A percentile compares a stretch with the other conserved stretches of the same genome.
Evolutionary conservation across 2,888 invertebrate species (phyloP).

Genomic region (Pristionchus japonicus): DNA sequence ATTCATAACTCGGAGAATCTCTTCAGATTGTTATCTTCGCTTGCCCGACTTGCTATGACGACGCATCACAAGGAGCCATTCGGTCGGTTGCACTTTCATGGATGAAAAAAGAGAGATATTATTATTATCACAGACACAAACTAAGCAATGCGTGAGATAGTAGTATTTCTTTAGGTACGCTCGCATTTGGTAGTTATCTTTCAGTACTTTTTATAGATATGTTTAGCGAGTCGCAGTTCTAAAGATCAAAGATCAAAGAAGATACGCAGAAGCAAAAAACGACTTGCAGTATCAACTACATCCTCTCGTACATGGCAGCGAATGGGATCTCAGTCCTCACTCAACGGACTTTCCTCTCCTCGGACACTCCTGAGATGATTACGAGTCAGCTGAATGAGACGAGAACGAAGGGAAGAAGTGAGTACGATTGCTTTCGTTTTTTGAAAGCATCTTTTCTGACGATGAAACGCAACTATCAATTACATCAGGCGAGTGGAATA

Average conservation of each 20-base stretch:
- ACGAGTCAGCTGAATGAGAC: not conserved
- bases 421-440: no score
- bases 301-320: not conserved
- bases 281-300: not conserved
- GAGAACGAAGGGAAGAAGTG: not conserved
- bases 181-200: no score
- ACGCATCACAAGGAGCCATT: not conserved
- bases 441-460: no score
- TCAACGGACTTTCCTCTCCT: not conserved
- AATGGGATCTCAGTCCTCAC: not conserved
- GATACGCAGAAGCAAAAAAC: not conserved
- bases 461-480: not conserved
- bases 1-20: not conserved
- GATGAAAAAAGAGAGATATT: no score
- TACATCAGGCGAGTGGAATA: not conserved
- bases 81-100: not conserved
- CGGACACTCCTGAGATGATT: not conserved
- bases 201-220: no score
- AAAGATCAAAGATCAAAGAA: not conserved
- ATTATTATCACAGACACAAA: no score
- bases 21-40: conserved; percentile 34
- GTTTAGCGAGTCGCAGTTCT: no score
- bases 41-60: not conserved
- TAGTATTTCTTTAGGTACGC: no score
- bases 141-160: no score